These are phyloP conservation scores for Triops longicaudatus DNA, from an alignment of 1,140 invertebrate genomes.

Conservation along the genomic window DNA sequence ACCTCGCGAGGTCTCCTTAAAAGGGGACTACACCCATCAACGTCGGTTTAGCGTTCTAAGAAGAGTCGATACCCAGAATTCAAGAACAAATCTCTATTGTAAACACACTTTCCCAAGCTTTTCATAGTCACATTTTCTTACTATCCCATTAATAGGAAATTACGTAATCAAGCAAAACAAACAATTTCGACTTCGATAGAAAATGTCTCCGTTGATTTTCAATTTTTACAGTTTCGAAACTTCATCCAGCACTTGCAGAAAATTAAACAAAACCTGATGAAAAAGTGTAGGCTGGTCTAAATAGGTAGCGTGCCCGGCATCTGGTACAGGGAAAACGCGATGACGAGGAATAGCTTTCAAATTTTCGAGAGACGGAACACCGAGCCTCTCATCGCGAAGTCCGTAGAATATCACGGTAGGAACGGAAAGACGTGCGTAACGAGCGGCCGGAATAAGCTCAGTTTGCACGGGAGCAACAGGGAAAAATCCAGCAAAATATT, in stretches of 20 bases:
- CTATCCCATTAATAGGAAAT: background rate
- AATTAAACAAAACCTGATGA: slow-evolving; percentile 42
- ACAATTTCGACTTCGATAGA: too few relatives aligned
- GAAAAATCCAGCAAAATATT: slow-evolving; percentile 38
- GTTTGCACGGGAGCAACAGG: slow-evolving; percentile 42
- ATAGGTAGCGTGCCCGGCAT: slow-evolving; percentile 43
- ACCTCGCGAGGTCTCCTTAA: background rate
- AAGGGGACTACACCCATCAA: background rate
- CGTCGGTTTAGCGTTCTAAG: background rate
- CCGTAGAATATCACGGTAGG: slow-evolving; percentile 44
- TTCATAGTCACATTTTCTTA: background rate
- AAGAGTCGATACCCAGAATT: background rate
- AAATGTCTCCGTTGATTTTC: background rate
- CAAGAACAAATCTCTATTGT: background rate
- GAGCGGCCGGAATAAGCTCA: slow-evolving; percentile 29
- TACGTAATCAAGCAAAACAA: too few relatives aligned
- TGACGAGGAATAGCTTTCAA: slow-evolving; percentile 38
- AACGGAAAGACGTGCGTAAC: slow-evolving; percentile 35
- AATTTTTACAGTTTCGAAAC: background rate
- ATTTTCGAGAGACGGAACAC: slow-evolving; percentile 35
- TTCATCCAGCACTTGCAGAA: slow-evolving; percentile 33
- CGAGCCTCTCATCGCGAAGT: slow-evolving; percentile 38
- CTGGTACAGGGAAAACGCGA: slow-evolving; percentile 36
- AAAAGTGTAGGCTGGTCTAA: slow-evolving; percentile 41
- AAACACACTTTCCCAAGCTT: background rate